Conservation (phyloP, 2,113 vertebrate genomes). For the Daubentonia madagascariensis region DNA sequence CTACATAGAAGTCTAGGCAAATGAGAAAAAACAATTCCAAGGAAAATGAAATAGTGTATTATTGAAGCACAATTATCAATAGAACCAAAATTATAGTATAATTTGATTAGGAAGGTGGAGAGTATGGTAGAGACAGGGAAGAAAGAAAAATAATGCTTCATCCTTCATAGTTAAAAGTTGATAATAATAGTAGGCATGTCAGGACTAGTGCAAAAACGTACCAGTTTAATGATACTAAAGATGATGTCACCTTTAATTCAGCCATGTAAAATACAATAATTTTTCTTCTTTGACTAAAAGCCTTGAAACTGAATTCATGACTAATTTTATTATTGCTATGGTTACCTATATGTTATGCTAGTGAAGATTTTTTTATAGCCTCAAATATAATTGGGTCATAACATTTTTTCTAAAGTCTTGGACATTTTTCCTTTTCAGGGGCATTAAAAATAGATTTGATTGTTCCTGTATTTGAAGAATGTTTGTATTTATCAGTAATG, state of each 20-base stretch:
- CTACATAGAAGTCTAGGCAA: neutral
- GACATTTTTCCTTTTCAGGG: slow-evolving; percentile 68
- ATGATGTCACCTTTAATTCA: slow-evolving; percentile 41
- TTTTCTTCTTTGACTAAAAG: slow-evolving; percentile 61
- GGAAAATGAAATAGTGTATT: neutral
- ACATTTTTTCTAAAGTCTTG: slow-evolving; percentile 62
- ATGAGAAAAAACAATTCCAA: neutral
- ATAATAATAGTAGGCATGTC: neutral
- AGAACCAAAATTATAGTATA: neutral
- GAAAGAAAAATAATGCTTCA: neutral
- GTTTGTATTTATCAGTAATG: slow-evolving; percentile 65
- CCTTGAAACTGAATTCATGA: slow-evolving; percentile 62
- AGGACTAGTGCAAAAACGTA: neutral
- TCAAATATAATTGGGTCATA: slow-evolving; percentile 58
- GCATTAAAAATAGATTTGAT: slow-evolving; percentile 24
- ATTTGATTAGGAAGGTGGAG: neutral
- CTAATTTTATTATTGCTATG: slow-evolving; percentile 69
- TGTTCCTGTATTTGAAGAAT: slow-evolving; percentile 66
- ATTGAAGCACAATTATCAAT: neutral
- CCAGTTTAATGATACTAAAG: neutral
- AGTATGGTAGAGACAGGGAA: neutral
- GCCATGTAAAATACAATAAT: slow-evolving; percentile 14
- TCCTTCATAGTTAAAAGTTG: neutral
- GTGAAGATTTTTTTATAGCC: slow-evolving; percentile 66
- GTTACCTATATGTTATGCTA: slow-evolving; percentile 65